Base-by-base conservation (phyloP, 2,888 invertebrate species). In the Lithosia quadra region DNA sequence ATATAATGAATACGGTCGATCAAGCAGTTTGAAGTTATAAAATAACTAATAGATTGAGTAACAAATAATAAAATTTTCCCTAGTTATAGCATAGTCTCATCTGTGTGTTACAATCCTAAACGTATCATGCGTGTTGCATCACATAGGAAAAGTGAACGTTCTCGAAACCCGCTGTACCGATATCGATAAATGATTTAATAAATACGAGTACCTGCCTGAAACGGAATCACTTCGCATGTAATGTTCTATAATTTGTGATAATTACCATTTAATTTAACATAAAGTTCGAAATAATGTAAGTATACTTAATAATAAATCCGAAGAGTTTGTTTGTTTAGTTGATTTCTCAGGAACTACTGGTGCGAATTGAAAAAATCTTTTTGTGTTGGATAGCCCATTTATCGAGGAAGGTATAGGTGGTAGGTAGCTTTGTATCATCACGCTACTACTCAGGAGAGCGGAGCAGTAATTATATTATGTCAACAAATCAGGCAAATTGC, bases 81-180 rank as follows among this genome's bases (percentile, higher is more conserved):
- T 13, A 24, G 36, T 34, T 11, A 63, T 57, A 63, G 24, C 28
- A 22, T 7, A 58, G 55, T 33, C 53, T 36, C 39, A 49, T 0
- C 22, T 13, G 15, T 62, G 60, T 64, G 36, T 2, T 28, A 60
- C 71, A 43, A n/a, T 15, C 64, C n/a, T 65, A 24, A 73, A 75
- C 62, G 75, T 67, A 84, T 72, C 71, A 60, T 64, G 67, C 63
- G 24, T 66, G 71, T 83, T 83, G 76, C 83, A 77, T 83, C 81
- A 84, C 66, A 62, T 70, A 76, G 81, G 78, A 80, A 82, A 81
- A 82, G 84, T 79, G 83, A 84, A 82, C 66, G 77, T 73, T 77
- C 82, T 81, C 74, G 34, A 71, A 73, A 76, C 79, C 72, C 72
- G 79, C 63, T 72, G 71, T 63, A 71, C 65, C 70, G 73, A 74